Base-by-base conservation (phyloP, 2,797 vertebrate species). In the Sebastes minor region DNA sequence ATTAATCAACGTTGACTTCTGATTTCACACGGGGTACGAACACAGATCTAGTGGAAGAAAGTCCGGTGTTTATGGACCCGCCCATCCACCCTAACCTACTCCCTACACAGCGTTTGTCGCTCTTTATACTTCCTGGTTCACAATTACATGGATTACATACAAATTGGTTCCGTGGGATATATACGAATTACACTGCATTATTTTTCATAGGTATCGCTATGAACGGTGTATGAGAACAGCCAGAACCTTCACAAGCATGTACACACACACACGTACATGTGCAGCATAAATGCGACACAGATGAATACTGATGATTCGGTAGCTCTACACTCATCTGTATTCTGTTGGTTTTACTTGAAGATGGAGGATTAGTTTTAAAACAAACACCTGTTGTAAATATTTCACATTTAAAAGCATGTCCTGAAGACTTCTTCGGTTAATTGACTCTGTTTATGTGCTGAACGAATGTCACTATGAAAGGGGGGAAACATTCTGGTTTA, bases 381-480 rank as follows among this genome's bases (percentile, higher is more conserved):
- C 20, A 70, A 28, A 65, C 52, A 23, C 6, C 23, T 23, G 61
- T 46, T 69, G 74, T 71, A 49, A 42, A 55, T 25, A 12, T 61
- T 62, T 8, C 46, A 42, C 42, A 73, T 61, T 61, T 55, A 71
- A 84, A 62, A 63, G 28, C 38, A n/a, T 52, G 70, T 75, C 77
- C 46, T 32, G 49, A 61, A 66, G 74, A 76, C 71, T 61, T 27
- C 38, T 59, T 18, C 9, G 22, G 56, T 82, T 83, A 76, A 88
- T 84, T 71, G 64, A 78, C 69, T 79, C 32, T 60, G 76, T 71
- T 86, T 86, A 75, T 74, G 71, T 71, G 66, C 69, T 67, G 38
- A 71, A 52, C 76, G 76, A 77, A 83, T 64, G 64, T 70, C 63
- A 68, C 38, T 32, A 33, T 85, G 75, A 86, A 85, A 80, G 60